Evolutionary conservation across 2,888 invertebrate genomes (phyloP).

Genomic region (Rhamphomyia laevipes): DNA sequence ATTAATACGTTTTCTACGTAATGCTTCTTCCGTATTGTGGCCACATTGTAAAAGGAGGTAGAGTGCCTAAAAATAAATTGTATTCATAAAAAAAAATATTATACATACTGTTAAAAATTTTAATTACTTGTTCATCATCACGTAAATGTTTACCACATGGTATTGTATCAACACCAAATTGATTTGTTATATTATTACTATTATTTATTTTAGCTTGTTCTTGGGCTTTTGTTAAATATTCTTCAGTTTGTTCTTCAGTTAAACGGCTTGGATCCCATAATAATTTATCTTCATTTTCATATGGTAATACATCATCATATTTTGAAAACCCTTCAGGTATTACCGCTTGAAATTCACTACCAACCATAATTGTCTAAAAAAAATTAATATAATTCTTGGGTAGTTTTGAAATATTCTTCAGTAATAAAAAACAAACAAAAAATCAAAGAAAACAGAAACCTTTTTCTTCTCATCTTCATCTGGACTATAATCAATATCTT

Average conservation of each 20-base stretch:
- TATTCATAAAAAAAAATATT: background rate
- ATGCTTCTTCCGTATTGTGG: constrained; percentile 87
- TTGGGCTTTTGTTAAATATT: constrained; percentile 50
- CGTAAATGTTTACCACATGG: constrained; percentile 65
- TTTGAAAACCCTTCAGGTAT: constrained; percentile 85
- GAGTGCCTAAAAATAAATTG: constrained; percentile 45
- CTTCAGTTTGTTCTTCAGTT: constrained; percentile 60
- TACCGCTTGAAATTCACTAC: constrained; percentile 83
- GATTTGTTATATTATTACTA: constrained; percentile 11
- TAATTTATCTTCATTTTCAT: constrained; percentile 90
- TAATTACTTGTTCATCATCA: constrained; percentile 62
- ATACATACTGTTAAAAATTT: background rate
- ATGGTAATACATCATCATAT: constrained; percentile 88
- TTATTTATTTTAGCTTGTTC: constrained; percentile 16
- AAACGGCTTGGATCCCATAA: constrained; percentile 83
- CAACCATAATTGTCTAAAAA: constrained; percentile 79
- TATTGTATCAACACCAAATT: constrained; percentile 31
- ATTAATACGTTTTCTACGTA: constrained; percentile 65
- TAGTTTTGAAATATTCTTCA: background rate
- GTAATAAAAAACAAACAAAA: background rate
- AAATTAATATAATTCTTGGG: constrained; percentile 17
- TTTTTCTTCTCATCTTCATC: constrained; percentile 86
- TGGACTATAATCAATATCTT: constrained; percentile 70
- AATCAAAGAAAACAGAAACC: constrained; percentile 20
- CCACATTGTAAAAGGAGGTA: constrained; percentile 87